These are phyloP conservation scores for Bombus confusus DNA, from an alignment of 1,140 invertebrate species.

Conservation along the genomic window DNA sequence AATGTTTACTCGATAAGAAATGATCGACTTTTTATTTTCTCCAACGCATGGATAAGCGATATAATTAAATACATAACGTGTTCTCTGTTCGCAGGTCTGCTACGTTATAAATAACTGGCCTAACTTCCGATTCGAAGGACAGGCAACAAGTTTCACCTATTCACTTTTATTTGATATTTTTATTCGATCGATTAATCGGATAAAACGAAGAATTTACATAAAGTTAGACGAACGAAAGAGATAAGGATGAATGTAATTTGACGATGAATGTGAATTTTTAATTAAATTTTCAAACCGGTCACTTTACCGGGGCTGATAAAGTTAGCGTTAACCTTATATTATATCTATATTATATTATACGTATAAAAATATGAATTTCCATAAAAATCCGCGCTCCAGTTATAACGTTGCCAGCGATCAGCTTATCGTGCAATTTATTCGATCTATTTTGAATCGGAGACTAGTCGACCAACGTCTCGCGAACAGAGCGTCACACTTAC, in stretches of 20 bases:
- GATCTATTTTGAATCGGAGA: conserved; percentile 11
- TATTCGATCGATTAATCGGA: no score
- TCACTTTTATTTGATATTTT: no score
- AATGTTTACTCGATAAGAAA: not conserved
- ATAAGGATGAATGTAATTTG: no score
- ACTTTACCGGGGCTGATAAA: no score
- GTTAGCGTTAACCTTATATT: no score
- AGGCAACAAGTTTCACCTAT: not conserved
- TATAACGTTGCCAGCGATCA: not conserved
- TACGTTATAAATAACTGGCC: not conserved
- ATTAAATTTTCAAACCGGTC: no score
- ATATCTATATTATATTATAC: no score
- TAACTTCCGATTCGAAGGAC: not conserved
- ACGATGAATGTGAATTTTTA: no score
- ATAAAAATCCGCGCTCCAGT: no score
- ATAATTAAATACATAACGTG: not conserved
- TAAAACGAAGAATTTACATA: no score
- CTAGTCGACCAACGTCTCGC: not conserved
- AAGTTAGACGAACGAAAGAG: no score
- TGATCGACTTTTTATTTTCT: not conserved
- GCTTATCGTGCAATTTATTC: conserved; percentile 18
- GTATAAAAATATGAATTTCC: no score
- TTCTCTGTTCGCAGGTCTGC: not conserved
- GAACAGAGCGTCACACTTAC: conserved; percentile 73
- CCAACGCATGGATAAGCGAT: not conserved